Base-by-base conservation (phyloP, 2,113 vertebrate species). In the Indicator maculatus region DNA sequence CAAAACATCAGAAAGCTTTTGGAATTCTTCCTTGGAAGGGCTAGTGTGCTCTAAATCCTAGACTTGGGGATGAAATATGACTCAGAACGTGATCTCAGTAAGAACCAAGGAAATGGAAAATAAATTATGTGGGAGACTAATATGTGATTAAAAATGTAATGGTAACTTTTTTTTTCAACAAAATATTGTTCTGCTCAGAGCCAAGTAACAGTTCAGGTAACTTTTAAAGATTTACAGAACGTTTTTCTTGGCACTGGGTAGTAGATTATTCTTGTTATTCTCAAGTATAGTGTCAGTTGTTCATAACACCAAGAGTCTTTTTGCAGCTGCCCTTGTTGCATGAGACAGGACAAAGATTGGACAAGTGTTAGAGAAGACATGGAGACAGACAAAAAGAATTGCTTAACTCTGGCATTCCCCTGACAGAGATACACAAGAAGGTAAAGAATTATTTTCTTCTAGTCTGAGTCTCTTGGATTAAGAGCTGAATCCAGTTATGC, bases 61-160 rank as follows among this genome's bases (percentile, higher is more conserved):
- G 64, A 36, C 26, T 27, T 83, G 24, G 16, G 44, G 30, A 64
- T 80, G 72, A 95, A 95, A 91, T 88, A 69, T 64, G 47, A 56
- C 72, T 83, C 83, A 12, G 72, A 81, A 61, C 73, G 53, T 69
- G 80, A 88, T 93, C 75, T 86, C 30, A 13, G 53, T 83, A 60
- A 89, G 52, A 93, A 78, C 41, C n/a, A 77, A 85, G 65, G 76
- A 88, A 91, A 81, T 50, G n/a, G 83, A 89, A 93, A 93, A 85
- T 47, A 93, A 95, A 66, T 77, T 59, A 58, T n/a, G 39, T 36
- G 33, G 36, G 79, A 86, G 47, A 75, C 27, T 67, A 67, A 80
- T n/a, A 23, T 67, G 33, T 85, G 86, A 89, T 93, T 95, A 93
- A 88, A 92, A 70, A 50, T 56, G 31, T 44, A 78, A 66, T 16